A percentile compares a stretch with the other conserved stretches of the same genome.
phyloP scores from a whole-genome alignment of 2,113 vertebrate genomes.

The Sylvilagus bachmani region DNA sequence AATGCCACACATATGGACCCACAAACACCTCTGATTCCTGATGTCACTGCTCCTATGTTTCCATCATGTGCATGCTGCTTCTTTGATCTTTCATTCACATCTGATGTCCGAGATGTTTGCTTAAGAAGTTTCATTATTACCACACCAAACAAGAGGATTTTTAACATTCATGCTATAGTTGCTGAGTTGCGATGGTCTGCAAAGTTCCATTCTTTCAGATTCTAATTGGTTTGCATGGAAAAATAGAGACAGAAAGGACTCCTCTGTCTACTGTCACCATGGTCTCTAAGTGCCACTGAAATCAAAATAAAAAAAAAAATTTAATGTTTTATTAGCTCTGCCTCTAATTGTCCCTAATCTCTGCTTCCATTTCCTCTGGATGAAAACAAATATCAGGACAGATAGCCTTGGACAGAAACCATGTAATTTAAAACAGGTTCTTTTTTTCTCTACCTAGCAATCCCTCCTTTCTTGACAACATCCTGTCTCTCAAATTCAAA shows the following conservation, averaged over 20 bases:
- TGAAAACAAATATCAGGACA: background rate
- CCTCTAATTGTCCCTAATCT: background rate
- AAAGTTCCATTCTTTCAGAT: background rate
- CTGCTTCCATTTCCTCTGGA: background rate
- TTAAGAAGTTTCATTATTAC: background rate
- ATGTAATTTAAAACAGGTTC: background rate
- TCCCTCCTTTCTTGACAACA: background rate
- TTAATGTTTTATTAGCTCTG: background rate
- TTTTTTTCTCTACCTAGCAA: background rate
- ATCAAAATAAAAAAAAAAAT: background rate
- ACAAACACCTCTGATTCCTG: background rate
- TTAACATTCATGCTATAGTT: background rate
- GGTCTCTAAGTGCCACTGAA: background rate
- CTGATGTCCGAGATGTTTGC: background rate
- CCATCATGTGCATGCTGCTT: background rate
- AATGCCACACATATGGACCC: background rate
- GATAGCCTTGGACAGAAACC: background rate
- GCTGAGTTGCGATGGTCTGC: background rate
- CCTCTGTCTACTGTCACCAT: background rate
- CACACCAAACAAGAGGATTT: background rate
- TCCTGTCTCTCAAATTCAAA: background rate
- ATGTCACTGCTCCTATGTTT: background rate
- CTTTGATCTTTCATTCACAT: background rate
- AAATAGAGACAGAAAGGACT: background rate
- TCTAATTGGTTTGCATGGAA: background rate